Evolutionary conservation across 2,797 vertebrate species (phyloP), one percentile per base, ranked within the genome.

Genomic region (Urocyon cinereoargenteus): DNA sequence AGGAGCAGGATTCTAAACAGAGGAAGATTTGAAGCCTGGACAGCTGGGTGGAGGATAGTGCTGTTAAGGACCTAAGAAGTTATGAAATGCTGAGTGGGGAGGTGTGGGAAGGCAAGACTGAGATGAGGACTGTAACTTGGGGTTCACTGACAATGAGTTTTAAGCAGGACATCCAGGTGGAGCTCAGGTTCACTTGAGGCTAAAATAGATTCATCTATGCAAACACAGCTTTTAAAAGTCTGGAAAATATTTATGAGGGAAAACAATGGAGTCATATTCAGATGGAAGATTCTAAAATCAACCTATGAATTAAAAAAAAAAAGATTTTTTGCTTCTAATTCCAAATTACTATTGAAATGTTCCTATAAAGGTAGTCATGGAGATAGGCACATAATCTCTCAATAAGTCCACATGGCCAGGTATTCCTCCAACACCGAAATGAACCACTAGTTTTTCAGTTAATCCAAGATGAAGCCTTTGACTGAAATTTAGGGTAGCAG

Each of bases 191-290:
- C 18, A 55, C 31, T 6, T 45, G 36, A 91, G 45, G 31, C 45
- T 77, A 62, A 90, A 91, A 90, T 7, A 81, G 36, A 77, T 73
- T 68, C 22, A 91, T 61, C 70, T 68, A 86, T 66, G 81, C 40
- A 96, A 86, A 94, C 8, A 73, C 6, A 84, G 40, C 79, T 91
- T 31, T 90, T 55, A 90, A 77, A 64, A 61, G 59, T 40, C 16
- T 85, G 53, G 53, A 79, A 82, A 91, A 68, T 28, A 31, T 75
- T 85, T 49, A 36, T 57, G 45, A 97, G 57, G 61, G 31, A 81
- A 84, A 93, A 92, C 14, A 95, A 68, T 82, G 34, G 31, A 82
- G 57, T 22, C 81, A 59, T 28, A 61, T 6, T 84, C 28, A 93
- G 57, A 86, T 45, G 18, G 49, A 40, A 84, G 62, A 53, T 82